Evolutionary conservation across 1,140 invertebrate genomes (phyloP).

Genomic region (Metopolophium dirhodum): DNA sequence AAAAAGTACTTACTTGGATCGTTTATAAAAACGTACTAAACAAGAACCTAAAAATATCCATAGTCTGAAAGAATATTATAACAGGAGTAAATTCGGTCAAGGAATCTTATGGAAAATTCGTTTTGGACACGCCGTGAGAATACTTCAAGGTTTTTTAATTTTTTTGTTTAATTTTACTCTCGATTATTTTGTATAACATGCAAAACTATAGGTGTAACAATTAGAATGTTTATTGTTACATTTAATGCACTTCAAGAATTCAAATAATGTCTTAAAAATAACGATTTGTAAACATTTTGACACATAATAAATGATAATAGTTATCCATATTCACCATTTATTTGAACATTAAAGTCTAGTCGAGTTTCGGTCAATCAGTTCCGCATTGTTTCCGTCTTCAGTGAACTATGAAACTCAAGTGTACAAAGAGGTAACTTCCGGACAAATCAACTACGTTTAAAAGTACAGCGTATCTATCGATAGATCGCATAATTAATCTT

Average conservation of each 20-base stretch:
- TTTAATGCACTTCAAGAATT: background rate
- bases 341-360: background rate
- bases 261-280: background rate
- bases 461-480: background rate
- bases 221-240: background rate
- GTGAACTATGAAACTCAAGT: conserved; percentile 32
- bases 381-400: conserved; percentile 12
- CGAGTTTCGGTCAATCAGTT: conserved; percentile 49
- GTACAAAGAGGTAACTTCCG: conserved; percentile 41
- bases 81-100: conserved; percentile 41
- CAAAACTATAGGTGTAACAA: background rate
- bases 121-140: conserved; percentile 48
- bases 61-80: conserved; percentile 28
- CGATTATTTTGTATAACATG: background rate
- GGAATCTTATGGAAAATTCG: conserved; percentile 49
- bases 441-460: background rate
- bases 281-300: background rate
- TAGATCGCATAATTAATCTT: background rate
- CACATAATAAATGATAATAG: background rate
- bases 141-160: conserved; percentile 23
- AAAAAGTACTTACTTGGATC: conserved; percentile 27
- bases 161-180: conserved; percentile 8
- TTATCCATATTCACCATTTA: background rate
- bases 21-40: background rate
- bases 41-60: background rate